Evolutionary conservation across 2,888 invertebrate species (phyloP).

Genomic region (Tryphoninae sp.): DNA sequence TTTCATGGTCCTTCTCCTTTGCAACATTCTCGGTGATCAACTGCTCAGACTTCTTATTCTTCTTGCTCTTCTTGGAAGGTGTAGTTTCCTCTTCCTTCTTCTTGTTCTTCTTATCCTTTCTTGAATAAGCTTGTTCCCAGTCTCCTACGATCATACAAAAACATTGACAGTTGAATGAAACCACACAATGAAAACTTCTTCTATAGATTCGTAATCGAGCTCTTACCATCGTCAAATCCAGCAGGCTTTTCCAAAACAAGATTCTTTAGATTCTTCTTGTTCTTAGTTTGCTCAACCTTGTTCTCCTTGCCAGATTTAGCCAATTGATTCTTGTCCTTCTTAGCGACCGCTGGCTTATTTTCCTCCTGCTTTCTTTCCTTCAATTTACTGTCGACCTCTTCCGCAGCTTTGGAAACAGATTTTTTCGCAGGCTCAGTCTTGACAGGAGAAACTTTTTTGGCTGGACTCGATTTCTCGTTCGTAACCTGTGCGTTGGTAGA

Average conservation of each 20-base stretch:
- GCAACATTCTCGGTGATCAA: constrained; percentile 80
- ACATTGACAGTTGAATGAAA: not conserved
- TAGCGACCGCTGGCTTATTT: constrained; percentile 81
- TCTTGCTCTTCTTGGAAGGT: constrained; percentile 82
- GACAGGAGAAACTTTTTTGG: constrained; percentile 82
- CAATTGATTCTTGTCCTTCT: constrained; percentile 76
- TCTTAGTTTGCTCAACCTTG: constrained; percentile 84
- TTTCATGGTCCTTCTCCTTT: constrained; percentile 81
- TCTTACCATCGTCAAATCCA: constrained; percentile 87
- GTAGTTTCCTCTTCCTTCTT: constrained; percentile 84
- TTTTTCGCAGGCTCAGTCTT: constrained; percentile 82
- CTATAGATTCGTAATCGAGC: not conserved
- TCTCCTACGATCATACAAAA: constrained; percentile 79
- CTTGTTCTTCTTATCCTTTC: constrained; percentile 87
- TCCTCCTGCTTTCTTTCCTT: constrained; percentile 82
- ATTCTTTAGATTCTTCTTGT: constrained; percentile 85
- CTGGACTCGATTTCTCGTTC: constrained; percentile 84
- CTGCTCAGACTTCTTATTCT: constrained; percentile 82
- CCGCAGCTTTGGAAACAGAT: constrained; percentile 82
- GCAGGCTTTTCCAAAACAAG: constrained; percentile 86
- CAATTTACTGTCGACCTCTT: constrained; percentile 81
- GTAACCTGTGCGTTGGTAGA: constrained; percentile 85
- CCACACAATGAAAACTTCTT: too few species aligned
- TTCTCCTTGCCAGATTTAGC: constrained; percentile 80
- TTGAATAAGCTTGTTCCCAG: constrained; percentile 88